Conservation (phyloP, 2,113 vertebrate species). For the Neopipo cinnamomea region DNA sequence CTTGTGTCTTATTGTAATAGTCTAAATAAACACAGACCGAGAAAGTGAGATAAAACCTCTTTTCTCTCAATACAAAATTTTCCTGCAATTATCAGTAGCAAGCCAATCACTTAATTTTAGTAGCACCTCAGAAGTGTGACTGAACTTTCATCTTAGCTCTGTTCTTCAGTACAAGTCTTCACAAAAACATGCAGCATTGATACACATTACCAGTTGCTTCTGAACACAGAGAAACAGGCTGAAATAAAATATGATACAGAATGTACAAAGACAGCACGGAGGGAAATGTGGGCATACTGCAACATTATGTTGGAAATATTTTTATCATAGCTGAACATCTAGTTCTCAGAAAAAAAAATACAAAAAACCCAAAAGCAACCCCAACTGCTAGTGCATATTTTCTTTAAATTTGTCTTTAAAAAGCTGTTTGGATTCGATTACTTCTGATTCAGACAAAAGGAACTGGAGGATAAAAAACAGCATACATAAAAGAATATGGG, state of each 20-base stretch:
- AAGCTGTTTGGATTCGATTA: not conserved
- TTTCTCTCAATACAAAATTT: not conserved
- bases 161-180: not conserved
- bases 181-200: not conserved
- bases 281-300: not conserved
- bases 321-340: not conserved
- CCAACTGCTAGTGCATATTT: not conserved
- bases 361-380: not conserved
- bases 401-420: not conserved
- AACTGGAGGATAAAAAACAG: not conserved
- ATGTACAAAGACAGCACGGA: not conserved
- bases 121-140: not conserved
- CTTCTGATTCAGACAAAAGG: not conserved
- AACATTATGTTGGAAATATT: not conserved
- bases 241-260: not conserved
- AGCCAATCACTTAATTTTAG: not conserved
- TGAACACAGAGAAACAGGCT: not conserved
- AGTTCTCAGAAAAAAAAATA: not conserved
- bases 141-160: not conserved
- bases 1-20: not conserved
- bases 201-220: not conserved
- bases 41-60: not conserved
- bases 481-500: not conserved
- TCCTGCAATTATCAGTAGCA: not conserved
- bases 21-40: not conserved